Base-by-base conservation (phyloP, 2,888 invertebrate species). In the Chydorus sphaericus region DNA sequence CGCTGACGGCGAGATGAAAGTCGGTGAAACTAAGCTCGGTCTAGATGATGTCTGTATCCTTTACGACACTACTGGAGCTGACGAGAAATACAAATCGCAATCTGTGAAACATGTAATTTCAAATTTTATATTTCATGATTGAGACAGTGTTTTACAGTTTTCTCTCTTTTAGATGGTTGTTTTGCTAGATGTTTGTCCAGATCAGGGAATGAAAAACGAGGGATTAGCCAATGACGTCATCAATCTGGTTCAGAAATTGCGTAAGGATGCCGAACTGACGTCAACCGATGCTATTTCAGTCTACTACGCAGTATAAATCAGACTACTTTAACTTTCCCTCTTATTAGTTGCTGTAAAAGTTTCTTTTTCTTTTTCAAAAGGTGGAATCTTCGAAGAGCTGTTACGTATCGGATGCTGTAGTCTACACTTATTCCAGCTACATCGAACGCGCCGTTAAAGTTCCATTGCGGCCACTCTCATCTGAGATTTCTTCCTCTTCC, bases 201-300 rank as follows among this genome's bases (percentile, higher is more conserved):
- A 92, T 68, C 84, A 88, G 66, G 80, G 83, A 28, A 83, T 77
- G 70, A 75, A 88, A 60, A 87, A 94, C 66, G 97, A 98, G 75
- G 98, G 98, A 8, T 77, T 88, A 23, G 89, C 96, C 0, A 78
- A 97, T 58, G 98, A 99, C 73, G 82, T 97, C 26, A 87, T 94
- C 58, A 98, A 97, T 68, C 80, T 97, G 56, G 79, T 98, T 30
- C 98, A 99, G 69, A 96, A 93, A 69, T 74, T 98, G 11, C 76
- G 97, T 58, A 99, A 99, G 71, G 92, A 93, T 72, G 93, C 88
- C 0, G 83, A 85, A 64, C 75, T 96, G 33, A 84, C 92, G 23
- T 94, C 94, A 0, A 84, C 90, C 1, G 94, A 97, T 71, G 82
- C 84, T 60, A 89, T 94, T 5, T 77, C 80, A 39, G 84, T 91